Evolutionary conservation across 2,888 invertebrate genomes (phyloP).

Genomic region (Podabrus alpinus): DNA sequence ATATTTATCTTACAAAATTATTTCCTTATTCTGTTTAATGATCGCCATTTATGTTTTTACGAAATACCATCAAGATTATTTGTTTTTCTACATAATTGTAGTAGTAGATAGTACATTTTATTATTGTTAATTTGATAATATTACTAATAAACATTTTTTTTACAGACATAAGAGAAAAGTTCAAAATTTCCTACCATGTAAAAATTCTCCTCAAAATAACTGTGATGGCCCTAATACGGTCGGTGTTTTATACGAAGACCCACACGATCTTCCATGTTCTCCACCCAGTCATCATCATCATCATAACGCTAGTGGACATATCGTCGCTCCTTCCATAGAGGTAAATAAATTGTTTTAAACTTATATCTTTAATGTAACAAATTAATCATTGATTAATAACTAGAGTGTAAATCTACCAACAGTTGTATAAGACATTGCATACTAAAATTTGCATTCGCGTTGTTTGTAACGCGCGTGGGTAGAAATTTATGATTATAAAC

Average conservation of each 20-base stretch:
- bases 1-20: neutral
- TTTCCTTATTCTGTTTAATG: neutral
- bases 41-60: neutral
- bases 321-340: constrained; percentile 58
- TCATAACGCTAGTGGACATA: constrained; percentile 50
- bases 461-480: neutral
- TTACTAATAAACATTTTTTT: constrained; percentile 44
- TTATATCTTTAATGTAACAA: neutral
- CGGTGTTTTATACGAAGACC: constrained; percentile 78
- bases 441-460: constrained; percentile 8
- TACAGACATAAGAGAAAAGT: constrained; percentile 86
- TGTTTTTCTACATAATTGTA: neutral
- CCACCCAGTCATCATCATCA: constrained; percentile 53
- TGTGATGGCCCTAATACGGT: constrained; percentile 60
- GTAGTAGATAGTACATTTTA: neutral
- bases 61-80: constrained; percentile 16
- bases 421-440: neutral
- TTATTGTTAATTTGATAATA: neutral
- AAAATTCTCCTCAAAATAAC: constrained; percentile 68
- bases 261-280: constrained; percentile 66
- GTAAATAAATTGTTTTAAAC: constrained; percentile 39
- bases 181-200: constrained; percentile 82
- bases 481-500: neutral
- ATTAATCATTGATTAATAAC: neutral
- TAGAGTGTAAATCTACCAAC: neutral